These are phyloP conservation scores for Xiphophorus hellerii DNA, from an alignment of 2,113 vertebrate species.

Conservation along the genomic window DNA sequence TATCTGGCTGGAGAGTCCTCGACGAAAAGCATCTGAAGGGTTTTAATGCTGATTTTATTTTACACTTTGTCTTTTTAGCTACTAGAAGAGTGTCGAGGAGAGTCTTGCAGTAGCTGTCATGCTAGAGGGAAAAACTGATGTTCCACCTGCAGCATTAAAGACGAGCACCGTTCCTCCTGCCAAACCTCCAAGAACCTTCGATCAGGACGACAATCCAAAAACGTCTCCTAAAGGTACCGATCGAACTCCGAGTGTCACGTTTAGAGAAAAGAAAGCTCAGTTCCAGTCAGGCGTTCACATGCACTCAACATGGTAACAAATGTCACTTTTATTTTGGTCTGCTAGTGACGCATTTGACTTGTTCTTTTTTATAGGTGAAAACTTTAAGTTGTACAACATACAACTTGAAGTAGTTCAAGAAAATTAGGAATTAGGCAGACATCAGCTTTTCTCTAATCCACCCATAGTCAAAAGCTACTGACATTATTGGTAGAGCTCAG, in stretches of 20 bases:
- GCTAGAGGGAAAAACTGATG: constrained; percentile 20
- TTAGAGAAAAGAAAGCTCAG: background rate
- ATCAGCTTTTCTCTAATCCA: background rate
- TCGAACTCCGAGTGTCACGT: background rate
- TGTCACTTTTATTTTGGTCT: too few relatives aligned
- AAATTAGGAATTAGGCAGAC: background rate
- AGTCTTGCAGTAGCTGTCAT: constrained; percentile 11
- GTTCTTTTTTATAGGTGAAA: background rate
- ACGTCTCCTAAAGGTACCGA: constrained; percentile 27
- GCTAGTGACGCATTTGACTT: background rate
- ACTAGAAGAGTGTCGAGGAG: constrained; percentile 39
- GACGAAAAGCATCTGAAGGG: background rate
- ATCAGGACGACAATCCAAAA: background rate
- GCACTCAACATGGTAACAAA: too few relatives aligned
- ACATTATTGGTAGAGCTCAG: background rate
- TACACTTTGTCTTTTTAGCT: constrained; percentile 32
- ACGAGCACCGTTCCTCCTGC: background rate
- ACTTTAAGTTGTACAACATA: background rate
- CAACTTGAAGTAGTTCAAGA: background rate
- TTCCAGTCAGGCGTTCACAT: background rate
- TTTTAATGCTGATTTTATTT: constrained; percentile 10
- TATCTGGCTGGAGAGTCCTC: constrained; percentile 6
- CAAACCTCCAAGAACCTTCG: background rate
- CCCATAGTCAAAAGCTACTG: background rate
- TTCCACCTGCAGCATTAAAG: background rate